Evolutionary conservation across 2,888 invertebrate species (phyloP).

Genomic region (Protonemura montana): DNA sequence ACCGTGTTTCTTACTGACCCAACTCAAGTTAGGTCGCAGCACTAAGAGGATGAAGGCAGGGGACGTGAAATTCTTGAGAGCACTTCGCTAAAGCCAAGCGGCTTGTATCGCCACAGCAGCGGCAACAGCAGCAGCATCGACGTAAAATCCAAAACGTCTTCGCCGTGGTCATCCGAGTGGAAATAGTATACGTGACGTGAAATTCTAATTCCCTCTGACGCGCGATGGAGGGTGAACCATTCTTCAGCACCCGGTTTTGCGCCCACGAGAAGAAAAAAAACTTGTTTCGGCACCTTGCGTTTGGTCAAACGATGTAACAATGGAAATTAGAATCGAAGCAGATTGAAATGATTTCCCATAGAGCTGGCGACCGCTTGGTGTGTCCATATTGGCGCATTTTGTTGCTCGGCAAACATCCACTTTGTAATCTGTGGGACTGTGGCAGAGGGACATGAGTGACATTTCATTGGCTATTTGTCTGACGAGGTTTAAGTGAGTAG

Average conservation of each 20-base stretch:
- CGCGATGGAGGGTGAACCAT: not conserved
- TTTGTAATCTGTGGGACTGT: not conserved
- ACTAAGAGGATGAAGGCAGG: not conserved
- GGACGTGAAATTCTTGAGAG: not conserved
- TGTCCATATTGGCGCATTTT: not conserved
- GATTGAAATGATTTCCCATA: not conserved
- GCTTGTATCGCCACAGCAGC: not conserved
- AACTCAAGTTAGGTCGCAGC: not conserved
- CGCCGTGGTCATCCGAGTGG: slow-evolving; percentile 39
- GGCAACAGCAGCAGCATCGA: not conserved
- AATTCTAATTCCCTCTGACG: slow-evolving; percentile 25
- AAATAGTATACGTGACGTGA: slow-evolving; percentile 29
- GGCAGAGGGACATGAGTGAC: not conserved
- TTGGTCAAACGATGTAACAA: not conserved
- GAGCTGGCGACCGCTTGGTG: not conserved
- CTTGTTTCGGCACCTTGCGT: not conserved
- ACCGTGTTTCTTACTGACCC: not conserved
- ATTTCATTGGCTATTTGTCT: not conserved
- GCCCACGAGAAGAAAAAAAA: not conserved
- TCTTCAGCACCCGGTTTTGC: not conserved
- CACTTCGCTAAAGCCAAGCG: not conserved
- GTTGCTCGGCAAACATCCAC: not conserved
- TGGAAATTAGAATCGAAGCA: not conserved
- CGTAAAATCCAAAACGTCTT: slow-evolving; percentile 39
- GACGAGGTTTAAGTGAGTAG: not conserved